Evolutionary conservation across 2,888 invertebrate species (phyloP).

Genomic region (Phyto melanocephala): DNA sequence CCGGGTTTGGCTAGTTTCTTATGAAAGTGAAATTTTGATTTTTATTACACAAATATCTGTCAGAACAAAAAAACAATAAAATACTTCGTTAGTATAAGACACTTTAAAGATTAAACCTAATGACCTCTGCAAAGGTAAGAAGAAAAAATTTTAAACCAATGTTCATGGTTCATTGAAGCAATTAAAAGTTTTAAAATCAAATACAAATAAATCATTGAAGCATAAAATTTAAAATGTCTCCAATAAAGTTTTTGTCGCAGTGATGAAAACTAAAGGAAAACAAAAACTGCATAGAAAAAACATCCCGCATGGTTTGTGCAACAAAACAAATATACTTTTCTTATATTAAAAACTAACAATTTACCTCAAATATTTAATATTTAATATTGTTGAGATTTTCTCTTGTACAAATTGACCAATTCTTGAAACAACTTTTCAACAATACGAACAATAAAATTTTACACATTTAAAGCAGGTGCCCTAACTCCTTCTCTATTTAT

Average conservation of each 20-base stretch:
- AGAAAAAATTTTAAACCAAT: slow-evolving; percentile 45
- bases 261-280: background rate
- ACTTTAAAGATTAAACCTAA: slow-evolving; percentile 14
- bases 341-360: slow-evolving; percentile 5
- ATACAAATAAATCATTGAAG: slow-evolving; percentile 35
- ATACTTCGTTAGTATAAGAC: too few species aligned
- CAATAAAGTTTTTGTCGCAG: slow-evolving; percentile 48
- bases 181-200: slow-evolving; percentile 62
- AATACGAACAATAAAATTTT: background rate
- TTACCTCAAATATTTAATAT: slow-evolving; percentile 15
- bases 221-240: slow-evolving; percentile 51
- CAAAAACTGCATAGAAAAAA: background rate
- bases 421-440: slow-evolving; percentile 26
- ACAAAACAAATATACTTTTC: slow-evolving; percentile 18
- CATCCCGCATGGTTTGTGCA: slow-evolving; percentile 38
- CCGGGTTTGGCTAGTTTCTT: too few species aligned
- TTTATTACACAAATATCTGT: too few species aligned
- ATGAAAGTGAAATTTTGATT: too few species aligned
- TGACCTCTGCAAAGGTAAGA: slow-evolving; percentile 12
- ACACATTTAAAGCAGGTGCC: background rate
- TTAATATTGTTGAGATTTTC: background rate
- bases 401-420: slow-evolving; percentile 31
- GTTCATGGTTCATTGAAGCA: slow-evolving; percentile 64
- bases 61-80: too few species aligned
- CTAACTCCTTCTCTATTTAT: slow-evolving; percentile 10